These are phyloP conservation scores for Hanleya hanleyi DNA, from an alignment of 2,888 invertebrate genomes.

Conservation along the genomic window DNA sequence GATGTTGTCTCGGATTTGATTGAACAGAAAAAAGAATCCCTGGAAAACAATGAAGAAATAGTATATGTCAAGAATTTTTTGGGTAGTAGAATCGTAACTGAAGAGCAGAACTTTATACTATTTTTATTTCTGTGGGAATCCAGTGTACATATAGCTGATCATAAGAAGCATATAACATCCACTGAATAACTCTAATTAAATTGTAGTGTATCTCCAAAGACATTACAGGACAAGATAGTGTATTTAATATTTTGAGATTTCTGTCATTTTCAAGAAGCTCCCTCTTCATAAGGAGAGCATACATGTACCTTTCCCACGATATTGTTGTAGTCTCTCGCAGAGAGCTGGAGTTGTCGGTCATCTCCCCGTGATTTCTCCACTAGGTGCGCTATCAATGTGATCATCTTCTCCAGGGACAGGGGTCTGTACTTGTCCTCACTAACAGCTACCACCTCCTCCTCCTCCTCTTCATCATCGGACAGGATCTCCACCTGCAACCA, in stretches of 20 bases:
- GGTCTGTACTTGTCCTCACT: conserved; percentile 86
- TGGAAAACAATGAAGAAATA: conserved; percentile 71
- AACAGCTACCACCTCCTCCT: conserved; percentile 80
- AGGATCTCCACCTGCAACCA: conserved; percentile 77
- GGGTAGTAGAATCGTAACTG: background rate
- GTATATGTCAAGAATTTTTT: background rate
- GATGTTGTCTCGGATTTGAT: conserved; percentile 94
- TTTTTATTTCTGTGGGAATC: too few species aligned
- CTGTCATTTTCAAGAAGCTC: too few species aligned
- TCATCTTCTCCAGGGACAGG: conserved; percentile 95
- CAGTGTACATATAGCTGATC: too few species aligned
- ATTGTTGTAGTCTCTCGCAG: conserved; percentile 85
- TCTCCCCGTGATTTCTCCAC: conserved; percentile 89
- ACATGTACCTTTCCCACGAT: conserved; percentile 85
- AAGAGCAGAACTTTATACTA: too few species aligned
- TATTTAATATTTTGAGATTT: too few species aligned
- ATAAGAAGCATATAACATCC: too few species aligned
- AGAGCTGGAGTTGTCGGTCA: conserved; percentile 82
- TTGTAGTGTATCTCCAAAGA: too few species aligned
- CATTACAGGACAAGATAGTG: too few species aligned
- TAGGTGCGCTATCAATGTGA: conserved; percentile 88
- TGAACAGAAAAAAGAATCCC: conserved; percentile 94
- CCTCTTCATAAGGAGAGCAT: too few species aligned
- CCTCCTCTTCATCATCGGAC: conserved; percentile 82
- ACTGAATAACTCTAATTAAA: too few species aligned